Evolutionary conservation across 2,888 invertebrate genomes (phyloP).

Genomic region (Galerucella nymphaeae): DNA sequence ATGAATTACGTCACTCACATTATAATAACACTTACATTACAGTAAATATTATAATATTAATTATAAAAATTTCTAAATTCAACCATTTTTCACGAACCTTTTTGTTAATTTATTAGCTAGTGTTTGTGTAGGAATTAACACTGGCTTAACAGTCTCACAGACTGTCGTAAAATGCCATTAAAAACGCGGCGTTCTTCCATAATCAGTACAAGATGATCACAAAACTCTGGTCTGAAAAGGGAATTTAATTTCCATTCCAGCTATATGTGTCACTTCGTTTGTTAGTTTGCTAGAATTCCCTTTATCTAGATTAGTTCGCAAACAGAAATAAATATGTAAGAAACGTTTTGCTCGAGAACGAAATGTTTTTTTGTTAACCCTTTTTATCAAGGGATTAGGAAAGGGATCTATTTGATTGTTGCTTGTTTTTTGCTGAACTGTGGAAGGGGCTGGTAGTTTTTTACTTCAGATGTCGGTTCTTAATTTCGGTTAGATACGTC

Average conservation of each 20-base stretch:
- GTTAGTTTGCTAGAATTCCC: slow-evolving; percentile 27
- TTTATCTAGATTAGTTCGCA: slow-evolving; percentile 35
- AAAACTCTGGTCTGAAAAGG: slow-evolving; percentile 20
- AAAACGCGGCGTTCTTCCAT: slow-evolving; percentile 36
- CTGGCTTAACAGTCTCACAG: slow-evolving; percentile 21
- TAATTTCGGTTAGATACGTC: slow-evolving; percentile 7
- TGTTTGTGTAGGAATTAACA: slow-evolving; percentile 23
- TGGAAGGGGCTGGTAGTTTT: slow-evolving; percentile 16
- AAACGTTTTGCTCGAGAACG: slow-evolving; percentile 24
- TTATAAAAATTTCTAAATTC: background rate
- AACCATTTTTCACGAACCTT: background rate
- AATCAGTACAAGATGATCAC: slow-evolving; percentile 38
- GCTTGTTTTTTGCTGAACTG: slow-evolving; percentile 18
- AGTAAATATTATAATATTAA: too few relatives aligned
- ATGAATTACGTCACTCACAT: too few relatives aligned
- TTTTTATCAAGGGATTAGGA: slow-evolving; percentile 24
- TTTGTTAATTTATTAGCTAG: background rate
- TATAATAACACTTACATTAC: too few relatives aligned
- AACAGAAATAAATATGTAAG: slow-evolving; percentile 31
- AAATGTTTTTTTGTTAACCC: slow-evolving; percentile 25
- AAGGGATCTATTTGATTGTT: slow-evolving; percentile 20
- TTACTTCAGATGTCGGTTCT: slow-evolving; percentile 11
- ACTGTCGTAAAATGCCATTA: slow-evolving; percentile 35
- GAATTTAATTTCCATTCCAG: slow-evolving; percentile 35
- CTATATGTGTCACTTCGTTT: slow-evolving; percentile 35